Conservation (phyloP, 2,113 vertebrate genomes). For the Mirounga angustirostris region DNA sequence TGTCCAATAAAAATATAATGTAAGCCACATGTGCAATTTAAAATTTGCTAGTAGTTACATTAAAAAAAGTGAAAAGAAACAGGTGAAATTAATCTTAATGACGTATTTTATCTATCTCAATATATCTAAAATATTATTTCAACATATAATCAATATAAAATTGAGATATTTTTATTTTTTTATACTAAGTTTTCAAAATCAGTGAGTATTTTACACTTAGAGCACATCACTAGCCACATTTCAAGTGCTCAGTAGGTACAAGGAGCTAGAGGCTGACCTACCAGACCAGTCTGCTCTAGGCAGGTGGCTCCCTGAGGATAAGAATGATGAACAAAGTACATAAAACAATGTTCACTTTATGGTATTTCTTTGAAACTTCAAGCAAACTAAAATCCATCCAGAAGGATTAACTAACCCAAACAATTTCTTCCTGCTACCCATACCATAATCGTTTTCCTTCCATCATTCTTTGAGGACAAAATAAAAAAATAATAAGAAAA, state of each 20-base stretch:
- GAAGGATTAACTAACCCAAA: conserved; percentile 30
- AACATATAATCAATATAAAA: conserved; percentile 3
- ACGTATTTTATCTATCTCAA: background rate
- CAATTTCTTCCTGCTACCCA: background rate
- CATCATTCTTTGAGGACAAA: conserved; percentile 7
- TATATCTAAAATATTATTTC: background rate
- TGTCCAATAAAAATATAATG: background rate
- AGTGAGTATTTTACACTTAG: background rate
- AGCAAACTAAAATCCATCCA: background rate
- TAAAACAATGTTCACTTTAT: background rate
- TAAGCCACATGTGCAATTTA: background rate
- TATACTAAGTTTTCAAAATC: background rate
- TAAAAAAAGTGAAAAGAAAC: conserved; percentile 34
- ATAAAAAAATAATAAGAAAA: conserved; percentile 39
- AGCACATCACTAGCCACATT: background rate
- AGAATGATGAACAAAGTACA: background rate
- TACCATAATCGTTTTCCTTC: background rate
- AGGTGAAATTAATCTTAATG: background rate
- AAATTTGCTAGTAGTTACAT: background rate
- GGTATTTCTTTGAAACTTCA: background rate
- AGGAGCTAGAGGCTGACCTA: background rate
- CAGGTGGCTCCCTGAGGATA: background rate
- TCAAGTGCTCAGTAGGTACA: background rate
- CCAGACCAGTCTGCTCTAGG: background rate
- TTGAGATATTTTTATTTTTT: background rate